Conservation (phyloP, 2,113 vertebrate species). For the Xenopus borealis region DNA sequence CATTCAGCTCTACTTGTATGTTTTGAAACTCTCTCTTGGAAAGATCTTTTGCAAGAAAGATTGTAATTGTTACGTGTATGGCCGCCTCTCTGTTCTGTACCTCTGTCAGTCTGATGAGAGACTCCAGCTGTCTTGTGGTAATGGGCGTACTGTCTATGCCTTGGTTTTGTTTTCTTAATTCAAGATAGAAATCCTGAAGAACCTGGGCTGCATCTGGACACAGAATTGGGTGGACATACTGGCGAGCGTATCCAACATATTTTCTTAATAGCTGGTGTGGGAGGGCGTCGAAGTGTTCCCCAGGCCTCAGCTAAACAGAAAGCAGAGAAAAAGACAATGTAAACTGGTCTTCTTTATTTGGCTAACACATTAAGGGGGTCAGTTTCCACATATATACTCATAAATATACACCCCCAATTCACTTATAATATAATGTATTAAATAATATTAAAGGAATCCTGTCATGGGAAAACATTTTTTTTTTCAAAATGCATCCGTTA, state of each 20-base stretch:
- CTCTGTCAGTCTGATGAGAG: slow-evolving; percentile 90
- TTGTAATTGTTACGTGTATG: too few species aligned
- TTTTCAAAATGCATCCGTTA: too few species aligned
- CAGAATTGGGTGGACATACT: slow-evolving; percentile 82
- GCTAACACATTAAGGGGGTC: too few species aligned
- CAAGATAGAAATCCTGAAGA: slow-evolving; percentile 90
- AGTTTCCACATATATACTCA: too few species aligned
- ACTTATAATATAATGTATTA: too few species aligned
- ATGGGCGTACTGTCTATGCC: slow-evolving; percentile 84
- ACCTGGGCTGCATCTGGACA: slow-evolving; percentile 81
- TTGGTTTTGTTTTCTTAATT: slow-evolving; percentile 85
- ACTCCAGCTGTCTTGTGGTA: slow-evolving; percentile 93
- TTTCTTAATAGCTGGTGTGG: slow-evolving; percentile 88
- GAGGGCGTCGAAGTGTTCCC: slow-evolving; percentile 81
- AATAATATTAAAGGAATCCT: too few species aligned
- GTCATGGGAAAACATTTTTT: too few species aligned
- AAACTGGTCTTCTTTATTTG: too few species aligned
- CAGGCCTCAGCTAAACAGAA: slow-evolving; percentile 68
- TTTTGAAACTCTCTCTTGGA: too few species aligned
- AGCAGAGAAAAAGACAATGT: background rate
- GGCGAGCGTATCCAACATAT: slow-evolving; percentile 90
- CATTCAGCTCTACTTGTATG: too few species aligned
- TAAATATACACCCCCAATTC: too few species aligned
- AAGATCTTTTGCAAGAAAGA: too few species aligned
- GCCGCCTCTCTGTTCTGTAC: slow-evolving; percentile 54